Conservation (phyloP, 2,113 vertebrate species). For the Archocentrus centrarchus region DNA sequence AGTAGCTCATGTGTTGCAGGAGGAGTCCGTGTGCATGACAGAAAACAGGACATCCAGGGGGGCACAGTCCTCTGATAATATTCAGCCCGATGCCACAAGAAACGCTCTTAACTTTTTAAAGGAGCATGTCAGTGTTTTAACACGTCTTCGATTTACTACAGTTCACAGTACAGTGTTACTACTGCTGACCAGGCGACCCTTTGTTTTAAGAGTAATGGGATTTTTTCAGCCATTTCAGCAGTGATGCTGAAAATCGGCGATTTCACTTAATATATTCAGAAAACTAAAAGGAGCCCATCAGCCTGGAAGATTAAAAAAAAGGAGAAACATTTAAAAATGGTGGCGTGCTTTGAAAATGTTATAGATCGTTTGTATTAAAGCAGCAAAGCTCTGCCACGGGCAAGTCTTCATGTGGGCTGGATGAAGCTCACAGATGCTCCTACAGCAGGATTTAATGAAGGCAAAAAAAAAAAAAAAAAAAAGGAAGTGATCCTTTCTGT, state of each 20-base stretch:
- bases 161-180: neutral
- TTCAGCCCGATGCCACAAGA: neutral
- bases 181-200: neutral
- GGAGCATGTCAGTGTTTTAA: neutral
- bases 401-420: neutral
- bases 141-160: neutral
- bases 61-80: neutral
- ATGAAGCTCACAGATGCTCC: neutral
- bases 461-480: neutral
- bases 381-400: constrained; percentile 1
- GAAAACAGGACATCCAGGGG: neutral
- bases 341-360: neutral
- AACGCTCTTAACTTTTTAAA: neutral
- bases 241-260: neutral
- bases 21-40: neutral
- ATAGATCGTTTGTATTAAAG: neutral
- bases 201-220: neutral
- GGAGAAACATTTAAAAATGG: neutral
- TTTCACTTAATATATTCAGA: neutral
- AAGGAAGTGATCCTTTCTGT: neutral
- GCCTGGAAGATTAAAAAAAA: neutral
- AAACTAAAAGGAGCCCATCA: neutral
- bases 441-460: neutral
- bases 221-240: neutral
- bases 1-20: neutral